Percentiles rank a stretch among this genome's conserved stretches.
Evolutionary conservation across 1,140 invertebrate species (phyloP).

Genomic region (Archivesica marissinica): DNA sequence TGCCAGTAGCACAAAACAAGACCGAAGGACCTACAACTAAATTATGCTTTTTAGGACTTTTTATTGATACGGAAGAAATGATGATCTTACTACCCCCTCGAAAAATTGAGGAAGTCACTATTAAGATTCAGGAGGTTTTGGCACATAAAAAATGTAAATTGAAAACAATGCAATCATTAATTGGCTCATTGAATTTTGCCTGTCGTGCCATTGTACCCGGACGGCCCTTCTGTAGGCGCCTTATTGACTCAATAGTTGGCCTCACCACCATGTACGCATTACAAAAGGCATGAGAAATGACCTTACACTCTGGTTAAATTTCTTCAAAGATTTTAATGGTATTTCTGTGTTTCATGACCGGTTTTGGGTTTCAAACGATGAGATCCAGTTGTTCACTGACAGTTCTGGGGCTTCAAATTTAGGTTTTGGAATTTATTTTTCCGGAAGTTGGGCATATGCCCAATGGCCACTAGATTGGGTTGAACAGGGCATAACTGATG

Average conservation of each 20-base stretch:
- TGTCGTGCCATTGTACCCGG: slow-evolving; percentile 42
- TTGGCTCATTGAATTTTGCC: slow-evolving; percentile 59
- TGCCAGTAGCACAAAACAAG: slow-evolving; percentile 46
- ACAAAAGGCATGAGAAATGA: too few relatives aligned
- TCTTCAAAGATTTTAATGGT: slow-evolving; percentile 59
- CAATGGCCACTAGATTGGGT: background rate
- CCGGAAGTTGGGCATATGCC: slow-evolving; percentile 1
- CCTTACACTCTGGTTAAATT: slow-evolving; percentile 51
- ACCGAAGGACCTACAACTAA: slow-evolving; percentile 29
- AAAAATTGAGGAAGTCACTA: slow-evolving; percentile 34
- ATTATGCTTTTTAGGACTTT: slow-evolving; percentile 53
- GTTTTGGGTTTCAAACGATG: slow-evolving; percentile 10
- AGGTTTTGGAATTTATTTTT: slow-evolving; percentile 25
- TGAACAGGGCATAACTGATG: background rate
- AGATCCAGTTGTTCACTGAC: slow-evolving; percentile 23
- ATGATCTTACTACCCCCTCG: slow-evolving; percentile 26
- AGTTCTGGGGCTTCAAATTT: background rate
- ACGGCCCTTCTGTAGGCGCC: slow-evolving; percentile 30
- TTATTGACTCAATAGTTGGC: slow-evolving; percentile 11
- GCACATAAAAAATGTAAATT: slow-evolving; percentile 28
- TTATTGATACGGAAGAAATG: slow-evolving; percentile 49
- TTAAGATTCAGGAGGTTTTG: background rate
- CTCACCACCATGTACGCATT: too few relatives aligned
- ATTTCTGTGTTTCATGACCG: slow-evolving; percentile 34
- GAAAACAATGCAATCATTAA: slow-evolving; percentile 53